Evolutionary conservation across 2,888 invertebrate genomes (phyloP), one percentile per base, ranked within the genome.

Genomic region (Acleris cristana): DNA sequence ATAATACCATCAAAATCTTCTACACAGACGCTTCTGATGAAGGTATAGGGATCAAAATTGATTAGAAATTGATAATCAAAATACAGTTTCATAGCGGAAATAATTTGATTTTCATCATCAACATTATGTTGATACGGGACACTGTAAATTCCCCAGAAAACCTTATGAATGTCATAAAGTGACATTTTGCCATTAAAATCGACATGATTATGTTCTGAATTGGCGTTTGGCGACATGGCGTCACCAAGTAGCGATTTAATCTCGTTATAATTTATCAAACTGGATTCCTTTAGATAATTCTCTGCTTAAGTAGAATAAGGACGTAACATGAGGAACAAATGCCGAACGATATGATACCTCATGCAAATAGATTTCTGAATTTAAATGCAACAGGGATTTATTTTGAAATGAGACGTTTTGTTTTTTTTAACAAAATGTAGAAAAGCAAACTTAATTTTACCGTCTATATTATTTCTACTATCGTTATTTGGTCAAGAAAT

Each of bases 81-180:
- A 23, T 30, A 23, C 34, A 60, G 19, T 18, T 49, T 58, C 5
- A 34, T 2, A 51, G 10, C 23, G 48, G 34, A 70, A 72, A 73
- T 72, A 72, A 76, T 75, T 73, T 49, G 70, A 73, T 76, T 77
- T 75, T 76, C 73, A 76, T 77, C 73, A 74, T 65, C 70, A 74
- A 72, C 76, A 63, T 70, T 75, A 77, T 73, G 57, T 18, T 52
- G 66, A 71, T 58, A 59, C 64, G 57, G 67, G 69, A 70, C 62
- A 68, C 58, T 71, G 70, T 80, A 79, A 80, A 81, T 79, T 79
- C 75, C 73, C 57, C 64, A 56, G 62, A 54, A 63, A 66, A 52
- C 45, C 45, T 52, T n/a, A 56, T 19, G 48, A 44, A 26, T 45
- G 56, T 52, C 56, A 19, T 48, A 45, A 66, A 45, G 45, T 66